phyloP scores from a whole-genome alignment of 1,140 invertebrate genomes.

The Bombus breviceps region DNA sequence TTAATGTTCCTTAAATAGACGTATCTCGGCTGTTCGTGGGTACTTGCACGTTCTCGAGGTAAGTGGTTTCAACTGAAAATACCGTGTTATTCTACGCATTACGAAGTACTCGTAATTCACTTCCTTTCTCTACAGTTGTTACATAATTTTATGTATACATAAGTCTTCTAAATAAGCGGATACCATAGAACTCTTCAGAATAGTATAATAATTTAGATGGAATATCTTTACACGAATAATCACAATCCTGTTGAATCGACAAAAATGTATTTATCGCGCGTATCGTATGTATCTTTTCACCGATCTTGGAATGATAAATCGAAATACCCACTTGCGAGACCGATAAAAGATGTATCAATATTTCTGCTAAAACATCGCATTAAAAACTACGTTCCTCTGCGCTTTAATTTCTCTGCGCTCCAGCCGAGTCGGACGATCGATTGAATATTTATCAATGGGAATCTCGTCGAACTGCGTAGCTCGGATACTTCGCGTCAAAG shows the following conservation, averaged over 20 bases:
- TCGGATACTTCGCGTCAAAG: constrained; percentile 29
- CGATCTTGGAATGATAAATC: too few species aligned
- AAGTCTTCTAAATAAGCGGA: neutral
- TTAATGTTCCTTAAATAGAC: neutral
- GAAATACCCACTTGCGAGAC: too few species aligned
- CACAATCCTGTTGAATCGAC: too few species aligned
- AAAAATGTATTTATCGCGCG: too few species aligned
- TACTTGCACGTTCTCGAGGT: neutral
- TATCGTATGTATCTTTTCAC: too few species aligned
- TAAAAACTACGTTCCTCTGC: neutral
- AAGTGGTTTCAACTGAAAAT: neutral
- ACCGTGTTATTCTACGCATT: neutral
- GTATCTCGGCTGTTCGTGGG: neutral
- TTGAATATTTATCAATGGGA: neutral
- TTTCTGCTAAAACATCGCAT: too few species aligned
- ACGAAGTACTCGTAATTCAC: neutral
- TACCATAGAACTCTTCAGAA: neutral
- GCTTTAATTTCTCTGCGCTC: accelerated
- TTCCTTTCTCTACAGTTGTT: neutral
- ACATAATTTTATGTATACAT: neutral
- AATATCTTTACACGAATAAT: neutral
- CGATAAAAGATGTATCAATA: too few species aligned
- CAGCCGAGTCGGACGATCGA: neutral
- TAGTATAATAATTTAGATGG: neutral
- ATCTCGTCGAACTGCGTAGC: neutral